These are phyloP conservation scores for Drosophila navojoa DNA, from an alignment of 1,140 invertebrate genomes.

Conservation along the genomic window DNA sequence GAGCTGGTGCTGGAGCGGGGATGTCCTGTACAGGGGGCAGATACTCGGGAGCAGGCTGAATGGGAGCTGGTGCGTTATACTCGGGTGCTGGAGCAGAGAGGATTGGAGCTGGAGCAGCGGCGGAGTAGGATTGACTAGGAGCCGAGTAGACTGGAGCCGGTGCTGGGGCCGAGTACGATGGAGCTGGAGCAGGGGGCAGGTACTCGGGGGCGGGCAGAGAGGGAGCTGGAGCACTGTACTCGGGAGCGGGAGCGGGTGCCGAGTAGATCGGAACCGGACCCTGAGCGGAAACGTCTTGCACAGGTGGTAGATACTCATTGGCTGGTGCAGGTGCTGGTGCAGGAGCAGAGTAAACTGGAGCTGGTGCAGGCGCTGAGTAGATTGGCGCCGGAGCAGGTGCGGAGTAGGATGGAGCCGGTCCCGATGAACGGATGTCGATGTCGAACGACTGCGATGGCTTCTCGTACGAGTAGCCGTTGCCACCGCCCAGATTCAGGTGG, in stretches of 20 bases:
- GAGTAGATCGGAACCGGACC: conserved; percentile 45
- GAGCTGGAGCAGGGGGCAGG: conserved; percentile 3
- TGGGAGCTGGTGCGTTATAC: conserved; percentile 39
- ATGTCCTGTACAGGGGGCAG: conserved; percentile 59
- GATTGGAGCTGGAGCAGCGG: conserved; percentile 43
- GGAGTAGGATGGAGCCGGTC: conserved; percentile 25
- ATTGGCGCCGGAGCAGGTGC: conserved; percentile 31
- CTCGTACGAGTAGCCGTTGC: conserved; percentile 70
- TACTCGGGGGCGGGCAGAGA: conserved; percentile 11
- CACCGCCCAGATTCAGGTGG: conserved; percentile 63
- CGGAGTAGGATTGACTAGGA: conserved; percentile 22
- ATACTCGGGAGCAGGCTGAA: conserved; percentile 51
- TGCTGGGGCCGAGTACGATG: conserved; percentile 14
- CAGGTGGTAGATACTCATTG: conserved; percentile 54
- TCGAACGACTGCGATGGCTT: conserved; percentile 65
- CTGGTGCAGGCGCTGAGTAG: conserved; percentile 19
- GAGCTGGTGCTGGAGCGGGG: conserved; percentile 45
- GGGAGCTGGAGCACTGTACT: conserved; percentile 44
- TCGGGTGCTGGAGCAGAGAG: conserved; percentile 37
- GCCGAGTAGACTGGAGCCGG: conserved; percentile 40
- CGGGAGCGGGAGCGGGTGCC: conserved; percentile 53
- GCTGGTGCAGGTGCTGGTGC: conserved; percentile 31
- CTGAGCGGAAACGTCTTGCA: conserved; percentile 52
- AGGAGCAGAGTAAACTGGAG: conserved; percentile 17
- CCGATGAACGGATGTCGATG: conserved; percentile 50